Base-by-base conservation (phyloP, 1,140 invertebrate species). In the Drosophila sturtevanti region DNA sequence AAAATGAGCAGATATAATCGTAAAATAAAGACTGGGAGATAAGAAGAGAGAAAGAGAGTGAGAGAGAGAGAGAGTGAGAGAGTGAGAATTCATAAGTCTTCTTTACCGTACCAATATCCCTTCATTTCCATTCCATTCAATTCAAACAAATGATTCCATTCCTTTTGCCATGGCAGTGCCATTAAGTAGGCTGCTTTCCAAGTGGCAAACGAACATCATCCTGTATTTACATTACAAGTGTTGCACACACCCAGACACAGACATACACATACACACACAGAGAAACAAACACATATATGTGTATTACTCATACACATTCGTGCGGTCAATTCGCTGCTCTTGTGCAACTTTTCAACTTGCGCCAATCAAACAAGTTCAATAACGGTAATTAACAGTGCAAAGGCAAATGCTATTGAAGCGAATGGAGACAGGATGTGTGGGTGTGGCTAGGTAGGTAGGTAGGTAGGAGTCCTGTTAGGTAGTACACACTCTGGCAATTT, bases 361-460 rank as follows among this genome's bases (percentile, higher is more conserved):
- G 66, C 77, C 81, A 85, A 86, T 86, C 81, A 85, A 85, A 85
- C 81, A 81, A 86, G 81, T 86, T 85, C 81, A 85, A 85, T 85
- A 85, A 86, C 69, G 77, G 81, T 85, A 85, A 85, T 85, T 85
- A 85, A 85, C 77, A 86, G 81, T 60, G 69, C 77, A 77, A 80
- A 52, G 81, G 56, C 73, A 77, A 77, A 76, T 52, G 68, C 77
- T 77, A 65, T 67, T 56, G 31, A 11, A 63, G 68, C 27, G 27
- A 6, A 31, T 63, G 35, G 37, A 22, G 27, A 12, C 18, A 11
- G 9, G 22, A 35, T 11, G 6, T 11, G 6, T 21, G n/a, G 10
- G 41, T 3, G 14, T 58, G 12, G 22, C 31, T 22, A n/a, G 27
- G 34, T 56, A 22, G 16, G 37, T 52, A 10, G 59, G 5, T 22